Base-by-base conservation (phyloP, 2,113 vertebrate genomes). In the Odocoileus virginianus region DNA sequence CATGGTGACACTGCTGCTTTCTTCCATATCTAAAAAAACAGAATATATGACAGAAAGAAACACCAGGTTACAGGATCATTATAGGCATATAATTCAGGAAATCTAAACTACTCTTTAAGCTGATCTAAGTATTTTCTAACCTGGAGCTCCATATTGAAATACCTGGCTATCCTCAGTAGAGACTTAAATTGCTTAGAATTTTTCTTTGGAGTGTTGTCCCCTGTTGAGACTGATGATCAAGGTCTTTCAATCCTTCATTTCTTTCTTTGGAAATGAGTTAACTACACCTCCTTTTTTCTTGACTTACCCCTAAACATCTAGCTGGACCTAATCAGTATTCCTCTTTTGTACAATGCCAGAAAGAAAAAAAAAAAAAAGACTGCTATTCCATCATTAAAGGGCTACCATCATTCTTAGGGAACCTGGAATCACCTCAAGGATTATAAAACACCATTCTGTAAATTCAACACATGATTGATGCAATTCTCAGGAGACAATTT, bases 21-120 rank as follows among this genome's bases (percentile, higher is more conserved):
- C 99, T 98, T 99, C 99, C 99, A 99, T 99, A 99, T 98, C 99
- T 99, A 91, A 6, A 83, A 40, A 86, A 88, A 61, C 67, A 61
- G 12, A 93, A 36, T 61, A 60, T 21, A 74, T n/a, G 89, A 94
- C 9, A 92, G 92, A 95, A 91, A 84, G 54, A 12, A 82, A 40
- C 11, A 36, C 67, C 76, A 28, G 76, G 54, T 95, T 93, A 90
- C 6, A 45, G 52, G 36, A 25, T 25, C 91, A 67, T 14, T 55
- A 43, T 5, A 67, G 9, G 21, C 27, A 86, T 14, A 15, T 15
- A 76, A 81, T n/a, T 88, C 17, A 87, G 85, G 61, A 87, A 92
- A 43, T 52, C 12, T 23, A 82, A 2, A 21, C 13, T 30, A 52
- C 11, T 76, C 40, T 88, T n/a, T 33, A 58, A 87, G 11, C 52